A percentile compares a stretch with the other conserved stretches of the same genome.
Evolutionary conservation across 1,140 invertebrate species (phyloP).

Genomic region (Anastrepha ludens): DNA sequence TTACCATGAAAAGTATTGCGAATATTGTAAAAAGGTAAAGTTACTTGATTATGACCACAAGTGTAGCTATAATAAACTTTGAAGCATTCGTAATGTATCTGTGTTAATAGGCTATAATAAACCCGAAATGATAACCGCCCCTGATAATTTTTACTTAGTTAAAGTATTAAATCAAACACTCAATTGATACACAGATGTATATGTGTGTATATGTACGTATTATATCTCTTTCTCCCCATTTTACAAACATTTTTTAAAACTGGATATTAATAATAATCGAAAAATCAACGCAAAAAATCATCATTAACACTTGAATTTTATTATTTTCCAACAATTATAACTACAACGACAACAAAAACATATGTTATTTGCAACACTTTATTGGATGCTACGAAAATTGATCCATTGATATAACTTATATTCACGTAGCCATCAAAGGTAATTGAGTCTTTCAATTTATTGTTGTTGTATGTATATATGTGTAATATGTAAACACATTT

Average conservation of each 20-base stretch:
- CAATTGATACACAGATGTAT: too few relatives aligned
- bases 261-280: background rate
- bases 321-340: background rate
- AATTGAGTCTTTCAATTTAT: background rate
- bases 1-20: too few relatives aligned
- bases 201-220: background rate
- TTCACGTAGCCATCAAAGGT: constrained; percentile 44
- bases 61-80: too few relatives aligned
- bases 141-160: too few relatives aligned
- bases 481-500: background rate
- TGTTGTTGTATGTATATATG: constrained; percentile 3
- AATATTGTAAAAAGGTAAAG: too few relatives aligned
- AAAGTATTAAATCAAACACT: too few relatives aligned
- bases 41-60: too few relatives aligned
- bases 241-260: background rate
- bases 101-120: too few relatives aligned
- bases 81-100: too few relatives aligned
- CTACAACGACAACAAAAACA: constrained; percentile 4
- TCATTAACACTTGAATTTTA: background rate
- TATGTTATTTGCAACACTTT: constrained; percentile 2
- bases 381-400: constrained; percentile 2
- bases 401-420: constrained; percentile 23
- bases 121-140: too few relatives aligned
- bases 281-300: background rate
- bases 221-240: constrained; percentile 15